phyloP scores from a whole-genome alignment of 2,797 vertebrate species.

The Alexandromys oeconomus region DNA sequence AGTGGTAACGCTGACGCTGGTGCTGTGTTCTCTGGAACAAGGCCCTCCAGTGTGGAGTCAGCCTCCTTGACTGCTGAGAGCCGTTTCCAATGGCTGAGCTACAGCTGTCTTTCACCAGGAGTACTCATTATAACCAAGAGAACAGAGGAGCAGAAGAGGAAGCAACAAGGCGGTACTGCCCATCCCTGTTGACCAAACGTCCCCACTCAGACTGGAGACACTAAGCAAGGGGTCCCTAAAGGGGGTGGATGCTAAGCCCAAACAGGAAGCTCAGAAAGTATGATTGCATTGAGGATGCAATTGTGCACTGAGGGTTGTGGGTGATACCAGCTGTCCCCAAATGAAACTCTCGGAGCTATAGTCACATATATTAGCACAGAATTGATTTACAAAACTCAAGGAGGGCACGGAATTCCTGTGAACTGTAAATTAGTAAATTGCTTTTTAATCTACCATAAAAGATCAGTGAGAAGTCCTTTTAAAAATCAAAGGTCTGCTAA shows the following conservation, averaged over 20 bases:
- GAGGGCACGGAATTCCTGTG: conserved; percentile 78
- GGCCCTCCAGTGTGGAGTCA: neutral
- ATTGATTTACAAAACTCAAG: conserved; percentile 82
- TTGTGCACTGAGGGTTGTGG: conserved; percentile 52
- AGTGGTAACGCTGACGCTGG: fast-evolving
- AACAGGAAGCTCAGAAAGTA: neutral
- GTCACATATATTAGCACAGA: conserved; percentile 74
- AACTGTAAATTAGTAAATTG: conserved; percentile 86
- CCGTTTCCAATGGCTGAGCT: neutral
- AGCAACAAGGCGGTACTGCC: neutral
- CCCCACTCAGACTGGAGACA: neutral
- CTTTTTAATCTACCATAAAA: conserved; percentile 86
- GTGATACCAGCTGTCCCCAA: conserved; percentile 61
- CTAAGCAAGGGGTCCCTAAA: conserved; percentile 14
- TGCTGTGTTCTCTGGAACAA: neutral
- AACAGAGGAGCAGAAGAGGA: neutral
- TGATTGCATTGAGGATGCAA: neutral
- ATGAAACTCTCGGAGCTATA: conserved; percentile 61
- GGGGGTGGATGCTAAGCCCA: neutral
- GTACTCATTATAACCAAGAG: conserved; percentile 5
- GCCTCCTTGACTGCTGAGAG: neutral
- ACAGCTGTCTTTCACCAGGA: neutral
- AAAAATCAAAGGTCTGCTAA: conserved; percentile 85
- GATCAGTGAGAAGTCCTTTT: conserved; percentile 83
- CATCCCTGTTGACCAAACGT: neutral